These are phyloP conservation scores for Euglossa dilemma DNA, from an alignment of 1,140 invertebrate species.

Conservation along the genomic window DNA sequence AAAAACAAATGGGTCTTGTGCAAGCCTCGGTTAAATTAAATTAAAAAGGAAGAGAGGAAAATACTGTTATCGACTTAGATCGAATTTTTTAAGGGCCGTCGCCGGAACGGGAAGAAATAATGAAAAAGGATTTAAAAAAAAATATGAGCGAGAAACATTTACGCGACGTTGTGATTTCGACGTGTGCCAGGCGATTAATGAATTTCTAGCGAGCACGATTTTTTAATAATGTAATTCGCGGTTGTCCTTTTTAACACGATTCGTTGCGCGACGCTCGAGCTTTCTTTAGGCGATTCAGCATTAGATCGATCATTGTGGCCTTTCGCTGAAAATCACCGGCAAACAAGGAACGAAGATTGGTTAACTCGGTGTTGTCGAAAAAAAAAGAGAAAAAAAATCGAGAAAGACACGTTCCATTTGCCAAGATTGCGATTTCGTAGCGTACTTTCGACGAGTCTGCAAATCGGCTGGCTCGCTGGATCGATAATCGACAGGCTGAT, in stretches of 20 bases:
- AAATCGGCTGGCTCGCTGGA: constrained; percentile 10
- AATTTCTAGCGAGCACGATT: constrained; percentile 28
- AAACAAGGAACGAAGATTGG: constrained; percentile 2
- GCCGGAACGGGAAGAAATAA: neutral
- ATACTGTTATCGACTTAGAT: constrained; percentile 74
- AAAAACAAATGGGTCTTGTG: constrained; percentile 74
- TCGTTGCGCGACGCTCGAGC: constrained; percentile 46
- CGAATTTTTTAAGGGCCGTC: constrained; percentile 63
- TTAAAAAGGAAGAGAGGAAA: constrained; percentile 8
- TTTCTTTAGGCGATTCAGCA: constrained; percentile 52
- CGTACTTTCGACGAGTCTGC: neutral
- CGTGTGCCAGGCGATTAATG: neutral
- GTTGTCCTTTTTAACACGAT: constrained; percentile 33
- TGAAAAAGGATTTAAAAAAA: neutral
- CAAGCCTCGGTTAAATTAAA: constrained; percentile 76
- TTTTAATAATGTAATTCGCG: constrained; percentile 27
- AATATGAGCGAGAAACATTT: neutral
- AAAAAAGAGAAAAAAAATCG: neutral
- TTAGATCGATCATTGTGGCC: constrained; percentile 53
- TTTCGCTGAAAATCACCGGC: constrained; percentile 47
- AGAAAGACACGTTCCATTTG: neutral
- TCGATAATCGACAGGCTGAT: constrained; percentile 21
- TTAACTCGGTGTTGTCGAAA: neutral
- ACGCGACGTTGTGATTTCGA: neutral
- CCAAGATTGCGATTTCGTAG: neutral